A percentile compares a stretch with the other conserved stretches of the same genome.
Conservation (phyloP, 2,113 vertebrate genomes). For the Carassius gibelio region DNA sequence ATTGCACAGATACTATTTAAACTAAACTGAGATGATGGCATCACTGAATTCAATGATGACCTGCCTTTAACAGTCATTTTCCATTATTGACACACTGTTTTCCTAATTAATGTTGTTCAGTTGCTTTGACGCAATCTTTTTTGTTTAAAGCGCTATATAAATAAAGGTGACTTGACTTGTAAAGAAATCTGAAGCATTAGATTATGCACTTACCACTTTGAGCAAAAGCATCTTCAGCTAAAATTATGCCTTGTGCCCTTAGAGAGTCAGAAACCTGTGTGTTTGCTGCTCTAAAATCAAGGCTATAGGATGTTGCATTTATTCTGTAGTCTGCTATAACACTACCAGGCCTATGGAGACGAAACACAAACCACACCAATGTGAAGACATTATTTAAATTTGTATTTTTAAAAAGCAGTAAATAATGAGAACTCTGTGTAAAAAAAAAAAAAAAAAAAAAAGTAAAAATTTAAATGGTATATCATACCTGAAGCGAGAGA, state of each 20-base stretch:
- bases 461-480: neutral
- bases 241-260: neutral
- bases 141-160: too few species aligned
- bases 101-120: too few species aligned
- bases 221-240: slow-evolving; percentile 33
- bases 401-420: neutral
- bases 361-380: slow-evolving; percentile 23
- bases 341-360: slow-evolving; percentile 64
- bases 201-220: slow-evolving; percentile 29
- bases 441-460: too few species aligned
- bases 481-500: slow-evolving; percentile 27
- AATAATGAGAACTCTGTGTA: neutral
- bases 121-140: too few species aligned
- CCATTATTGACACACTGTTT: too few species aligned
- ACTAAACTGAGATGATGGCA: too few species aligned
- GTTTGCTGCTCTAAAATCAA: slow-evolving; percentile 43
- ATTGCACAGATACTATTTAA: too few species aligned
- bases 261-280: neutral
- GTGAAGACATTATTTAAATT: neutral
- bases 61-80: too few species aligned
- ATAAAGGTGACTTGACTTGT: too few species aligned
- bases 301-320: neutral
- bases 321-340: slow-evolving; percentile 61
- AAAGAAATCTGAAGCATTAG: neutral
- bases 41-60: too few species aligned